Base-by-base conservation (phyloP, 2,888 invertebrate species). In the Danaus chrysippus region DNA sequence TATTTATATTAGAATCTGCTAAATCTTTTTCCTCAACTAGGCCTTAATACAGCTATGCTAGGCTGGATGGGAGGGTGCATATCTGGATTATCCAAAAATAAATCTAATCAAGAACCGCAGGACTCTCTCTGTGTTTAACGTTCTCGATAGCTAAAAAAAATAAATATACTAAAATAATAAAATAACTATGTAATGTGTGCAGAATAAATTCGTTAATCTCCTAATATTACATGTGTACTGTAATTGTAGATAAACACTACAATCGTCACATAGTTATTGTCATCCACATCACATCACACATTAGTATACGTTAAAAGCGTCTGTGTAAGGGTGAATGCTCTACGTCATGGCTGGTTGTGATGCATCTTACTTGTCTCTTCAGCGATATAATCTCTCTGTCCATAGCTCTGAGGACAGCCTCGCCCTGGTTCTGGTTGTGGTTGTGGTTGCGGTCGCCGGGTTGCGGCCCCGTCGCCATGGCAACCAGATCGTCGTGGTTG, bases 401-500 rank as follows among this genome's bases (percentile, higher is more conserved):
- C 93, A 98, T 96, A 78, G 96, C 95, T 91, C 95, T 95, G 78
- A 99, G 94, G 91, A 98, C 95, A 80, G 94, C 94, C 74, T 96
- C 96, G 75, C 95, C 95, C 83, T 95, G 94, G 79, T 93, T 93
- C 82, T 86, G 76, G 68, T 83, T 72, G 79, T 88, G 77, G 84
- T 92, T 78, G 90, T 92, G 77, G 69, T 82, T 74, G 58, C 90
- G 80, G 76, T 91, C 92, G 74, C 92, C 92, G 77, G 93, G 92
- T 80, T 92, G 92, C 64, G 95, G 94, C 74, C 94, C 94, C 69
- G 95, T 94, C 67, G 98, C 98, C 93, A 99, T 94, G 75, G 96
- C 94, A 73, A 97, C 95, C 86, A 99, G 93, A 93, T 98, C 98
- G 89, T 98, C 98, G 91, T 98, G 96, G 93, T 97, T 98, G 92